Conservation (phyloP, 2,797 vertebrate genomes). For the Paedocypris micromegethes region DNA sequence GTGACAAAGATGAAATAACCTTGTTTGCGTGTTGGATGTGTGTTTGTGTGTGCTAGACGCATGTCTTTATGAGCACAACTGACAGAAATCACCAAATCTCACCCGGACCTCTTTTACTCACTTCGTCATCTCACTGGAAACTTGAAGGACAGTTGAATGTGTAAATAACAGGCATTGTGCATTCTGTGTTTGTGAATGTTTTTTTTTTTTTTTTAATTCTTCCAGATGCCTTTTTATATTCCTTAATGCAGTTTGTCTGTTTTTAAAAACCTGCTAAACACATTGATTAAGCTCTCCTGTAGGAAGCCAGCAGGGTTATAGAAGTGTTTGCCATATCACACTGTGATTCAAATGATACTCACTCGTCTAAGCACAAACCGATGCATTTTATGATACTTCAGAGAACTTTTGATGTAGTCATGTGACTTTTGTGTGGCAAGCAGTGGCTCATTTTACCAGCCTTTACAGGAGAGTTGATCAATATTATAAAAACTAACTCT, state of each 20-base stretch:
- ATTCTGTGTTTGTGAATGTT: conserved; percentile 90
- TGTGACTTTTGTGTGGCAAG: conserved; percentile 10
- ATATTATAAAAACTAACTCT: conserved; percentile 31
- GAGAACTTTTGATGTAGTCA: conserved; percentile 15
- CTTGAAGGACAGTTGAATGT: conserved; percentile 99
- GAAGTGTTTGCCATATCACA: conserved; percentile 14
- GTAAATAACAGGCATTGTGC: conserved; percentile 92
- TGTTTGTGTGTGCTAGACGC: conserved; percentile 38
- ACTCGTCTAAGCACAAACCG: conserved; percentile 3
- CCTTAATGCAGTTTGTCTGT: conserved; percentile 51
- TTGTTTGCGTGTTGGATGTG: conserved; percentile 36
- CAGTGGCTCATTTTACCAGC: conserved; percentile 17
- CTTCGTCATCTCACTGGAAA: conserved; percentile 68
- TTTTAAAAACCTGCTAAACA: conserved; percentile 24
- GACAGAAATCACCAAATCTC: conserved; percentile 4
- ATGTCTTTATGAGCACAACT: conserved; percentile 44
- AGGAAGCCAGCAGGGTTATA: conserved; percentile 32
- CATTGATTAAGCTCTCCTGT: conserved; percentile 34
- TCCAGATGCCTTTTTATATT: conserved; percentile 68
- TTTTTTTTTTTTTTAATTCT: conserved; percentile 77
- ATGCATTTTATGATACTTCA: conserved; percentile 9
- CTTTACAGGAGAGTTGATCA: conserved; percentile 35
- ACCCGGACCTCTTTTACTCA: conserved; percentile 6
- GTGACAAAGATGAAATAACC: conserved; percentile 69
- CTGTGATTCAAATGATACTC: conserved; percentile 18